Percentiles rank a stretch among this genome's conserved stretches.
These are phyloP conservation scores for Chloropsis hardwickii DNA, from an alignment of 2,113 vertebrate species.

Conservation along the genomic window DNA sequence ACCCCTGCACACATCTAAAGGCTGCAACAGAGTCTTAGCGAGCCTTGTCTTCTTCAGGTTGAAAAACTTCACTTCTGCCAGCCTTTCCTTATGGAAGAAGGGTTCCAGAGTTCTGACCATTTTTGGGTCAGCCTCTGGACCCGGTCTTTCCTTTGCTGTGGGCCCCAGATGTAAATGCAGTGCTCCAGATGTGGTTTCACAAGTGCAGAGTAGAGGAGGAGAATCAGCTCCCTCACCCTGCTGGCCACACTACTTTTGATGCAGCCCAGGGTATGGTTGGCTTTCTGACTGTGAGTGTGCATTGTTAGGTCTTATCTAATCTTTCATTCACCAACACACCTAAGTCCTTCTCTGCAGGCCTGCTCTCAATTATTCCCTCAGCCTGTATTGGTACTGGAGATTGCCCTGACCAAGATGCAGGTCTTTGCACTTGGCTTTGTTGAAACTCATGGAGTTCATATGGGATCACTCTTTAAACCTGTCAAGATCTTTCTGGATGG, in stretches of 20 bases:
- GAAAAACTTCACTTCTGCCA: background rate
- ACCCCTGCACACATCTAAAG: background rate
- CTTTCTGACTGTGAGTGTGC: background rate
- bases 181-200: background rate
- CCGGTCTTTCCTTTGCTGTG: background rate
- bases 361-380: background rate
- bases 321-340: background rate
- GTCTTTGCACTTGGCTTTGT: background rate
- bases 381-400: background rate
- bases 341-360: background rate
- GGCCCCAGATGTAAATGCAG: background rate
- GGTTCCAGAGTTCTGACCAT: background rate
- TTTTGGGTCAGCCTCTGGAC: background rate
- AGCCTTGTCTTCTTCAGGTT: background rate
- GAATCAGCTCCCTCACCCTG: background rate
- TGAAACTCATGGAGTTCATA: background rate
- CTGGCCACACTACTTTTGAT: background rate
- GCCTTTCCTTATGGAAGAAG: background rate
- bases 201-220: background rate
- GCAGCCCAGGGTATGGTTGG: fast-evolving
- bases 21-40: too few relatives aligned
- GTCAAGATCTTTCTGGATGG: background rate
- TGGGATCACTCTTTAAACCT: fast-evolving
- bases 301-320: background rate
- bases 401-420: background rate